These are phyloP conservation scores for Deilephila elpenor DNA, from an alignment of 2,888 invertebrate species.

Conservation along the genomic window DNA sequence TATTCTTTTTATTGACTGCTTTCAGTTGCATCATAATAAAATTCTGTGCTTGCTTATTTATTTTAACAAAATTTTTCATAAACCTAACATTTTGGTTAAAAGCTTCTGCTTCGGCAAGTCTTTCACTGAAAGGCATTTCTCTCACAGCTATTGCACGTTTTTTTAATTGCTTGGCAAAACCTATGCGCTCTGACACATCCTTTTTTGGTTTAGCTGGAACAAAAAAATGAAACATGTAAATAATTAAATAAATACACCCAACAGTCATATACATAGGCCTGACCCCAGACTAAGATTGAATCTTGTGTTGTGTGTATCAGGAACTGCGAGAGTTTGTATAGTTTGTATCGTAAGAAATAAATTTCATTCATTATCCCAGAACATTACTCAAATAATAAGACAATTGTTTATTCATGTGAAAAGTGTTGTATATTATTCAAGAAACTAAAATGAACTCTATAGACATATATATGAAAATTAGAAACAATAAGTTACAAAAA, in stretches of 20 bases:
- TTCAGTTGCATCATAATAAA: constrained; percentile 34
- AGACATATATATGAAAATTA: too few species aligned
- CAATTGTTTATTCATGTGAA: neutral
- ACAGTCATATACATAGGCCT: too few species aligned
- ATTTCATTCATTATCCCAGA: neutral
- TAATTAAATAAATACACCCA: too few species aligned
- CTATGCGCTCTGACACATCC: neutral
- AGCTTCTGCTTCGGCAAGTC: neutral
- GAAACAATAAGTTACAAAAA: too few species aligned
- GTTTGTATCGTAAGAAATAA: neutral
- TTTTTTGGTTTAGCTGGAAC: neutral
- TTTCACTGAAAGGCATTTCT: neutral
- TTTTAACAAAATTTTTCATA: constrained; percentile 2
- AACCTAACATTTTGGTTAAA: neutral
- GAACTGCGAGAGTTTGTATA: too few species aligned
- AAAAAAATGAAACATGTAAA: too few species aligned
- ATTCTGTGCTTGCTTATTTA: constrained; percentile 25
- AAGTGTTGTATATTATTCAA: neutral
- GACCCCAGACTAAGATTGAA: too few species aligned
- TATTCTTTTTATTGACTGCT: constrained; percentile 28
- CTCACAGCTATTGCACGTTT: neutral
- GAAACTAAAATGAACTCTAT: too few species aligned
- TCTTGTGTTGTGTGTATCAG: too few species aligned
- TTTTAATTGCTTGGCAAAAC: neutral
- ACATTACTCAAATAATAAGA: too few species aligned